A percentile compares a stretch with the other conserved stretches of the same genome.
These are phyloP conservation scores for Epinephelus awoara DNA, from an alignment of 2,797 vertebrate genomes.

Conservation along the genomic window DNA sequence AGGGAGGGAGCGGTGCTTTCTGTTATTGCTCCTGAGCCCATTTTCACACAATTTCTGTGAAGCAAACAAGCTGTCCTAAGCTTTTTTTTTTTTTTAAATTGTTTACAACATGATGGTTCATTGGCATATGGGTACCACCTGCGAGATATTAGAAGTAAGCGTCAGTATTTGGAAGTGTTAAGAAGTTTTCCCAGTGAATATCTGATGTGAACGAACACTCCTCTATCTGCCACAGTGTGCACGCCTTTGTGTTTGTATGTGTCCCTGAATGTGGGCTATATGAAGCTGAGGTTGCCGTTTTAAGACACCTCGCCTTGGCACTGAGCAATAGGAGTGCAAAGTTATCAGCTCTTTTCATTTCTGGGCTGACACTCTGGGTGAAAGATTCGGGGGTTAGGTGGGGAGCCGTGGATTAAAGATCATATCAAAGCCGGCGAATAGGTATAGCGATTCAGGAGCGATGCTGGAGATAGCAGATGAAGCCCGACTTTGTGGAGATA, in stretches of 20 bases:
- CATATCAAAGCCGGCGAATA: conserved; percentile 75
- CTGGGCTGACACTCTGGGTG: conserved; percentile 61
- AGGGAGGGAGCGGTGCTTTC: conserved; percentile 28
- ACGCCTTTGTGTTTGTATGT: background rate
- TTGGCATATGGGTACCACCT: conserved; percentile 42
- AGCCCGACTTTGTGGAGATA: conserved; percentile 61
- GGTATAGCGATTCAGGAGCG: conserved; percentile 55
- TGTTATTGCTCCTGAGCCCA: conserved; percentile 38
- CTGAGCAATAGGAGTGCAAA: conserved; percentile 63
- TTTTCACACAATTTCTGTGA: conserved; percentile 35
- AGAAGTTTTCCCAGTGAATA: conserved; percentile 14
- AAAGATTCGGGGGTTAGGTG: conserved; percentile 72
- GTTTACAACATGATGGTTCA: conserved; percentile 39
- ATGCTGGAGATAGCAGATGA: conserved; percentile 68
- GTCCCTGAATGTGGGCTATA: background rate
- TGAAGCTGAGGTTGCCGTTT: conserved; percentile 41
- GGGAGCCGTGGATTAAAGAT: conserved; percentile 82
- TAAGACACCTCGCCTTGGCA: conserved; percentile 28
- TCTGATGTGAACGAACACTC: conserved; percentile 24
- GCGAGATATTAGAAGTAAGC: conserved; percentile 30
- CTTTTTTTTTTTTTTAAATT: conserved; percentile 28
- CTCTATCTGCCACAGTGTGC: conserved; percentile 11
- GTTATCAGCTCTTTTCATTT: conserved; percentile 72
- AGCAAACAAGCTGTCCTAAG: conserved; percentile 45
- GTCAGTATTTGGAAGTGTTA: conserved; percentile 13